Base-by-base conservation (phyloP, 2,797 vertebrate genomes). In the Paedocypris micromegethes region DNA sequence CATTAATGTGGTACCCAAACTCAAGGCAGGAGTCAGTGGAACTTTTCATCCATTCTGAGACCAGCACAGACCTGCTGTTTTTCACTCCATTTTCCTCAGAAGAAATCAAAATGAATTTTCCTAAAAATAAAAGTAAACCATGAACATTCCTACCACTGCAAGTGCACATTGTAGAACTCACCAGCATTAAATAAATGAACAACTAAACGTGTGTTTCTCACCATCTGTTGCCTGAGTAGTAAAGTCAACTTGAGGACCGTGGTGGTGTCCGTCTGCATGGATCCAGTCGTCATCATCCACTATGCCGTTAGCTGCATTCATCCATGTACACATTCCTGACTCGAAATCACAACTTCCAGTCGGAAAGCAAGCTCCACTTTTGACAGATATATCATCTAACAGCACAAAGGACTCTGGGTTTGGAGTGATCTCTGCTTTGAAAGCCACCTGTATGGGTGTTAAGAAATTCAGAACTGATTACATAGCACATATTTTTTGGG, bases 291-390 rank as follows among this genome's bases (percentile, higher is more conserved):
- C 50, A 8, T 44, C 37, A 4, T 57, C 53, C 46, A 41, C 47
- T 39, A 58, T 52, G 23, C 6, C 43, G n/a, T 66, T 50, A 45
- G 47, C 78, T 45, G 68, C 37, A 48, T 84, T 89, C 60, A 84
- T 54, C 88, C 88, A 90, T 61, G 72, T 84, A 72, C 88, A 89
- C 44, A 72, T 76, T 37, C 87, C 86, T 0, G 85, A 86, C 75
- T 90, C 88, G 80, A 91, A 91, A 78, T 90, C 88, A 79, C 89
- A 91, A 79, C 79, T 88, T 64, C 80, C 88, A 38, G 68, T 54
- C 47, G 83, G 77, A 70, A 56, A 54, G 68, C 88, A 91, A 38
- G 82, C 75, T 43, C 84, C 85, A 0, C 40, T 65, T 37, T 68
- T 82, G 64, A 87, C 23, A 43, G 85, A 89, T 58, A 90, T 75